Evolutionary conservation across 2,888 invertebrate species (phyloP).

Genomic region (Mesorhabditis sp.): DNA sequence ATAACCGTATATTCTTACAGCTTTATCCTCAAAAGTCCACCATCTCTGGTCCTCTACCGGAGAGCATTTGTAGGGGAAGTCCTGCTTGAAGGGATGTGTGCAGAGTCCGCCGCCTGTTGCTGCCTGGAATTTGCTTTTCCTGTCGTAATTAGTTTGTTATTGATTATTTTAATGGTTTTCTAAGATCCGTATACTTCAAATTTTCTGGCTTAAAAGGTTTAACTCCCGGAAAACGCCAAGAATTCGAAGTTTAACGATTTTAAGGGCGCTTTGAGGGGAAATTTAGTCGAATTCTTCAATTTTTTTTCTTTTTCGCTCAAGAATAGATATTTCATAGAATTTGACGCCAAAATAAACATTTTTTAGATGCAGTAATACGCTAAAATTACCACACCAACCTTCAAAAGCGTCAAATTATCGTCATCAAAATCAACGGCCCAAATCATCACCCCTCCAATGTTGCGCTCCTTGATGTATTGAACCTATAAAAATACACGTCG

Average conservation of each 20-base stretch:
- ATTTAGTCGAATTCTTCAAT: too few relatives aligned
- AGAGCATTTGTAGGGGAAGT: slow-evolving; percentile 44
- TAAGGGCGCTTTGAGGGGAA: too few relatives aligned
- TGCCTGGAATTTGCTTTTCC: slow-evolving; percentile 6
- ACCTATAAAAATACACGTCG: slow-evolving; percentile 18
- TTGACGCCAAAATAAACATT: too few relatives aligned
- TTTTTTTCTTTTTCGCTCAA: too few relatives aligned
- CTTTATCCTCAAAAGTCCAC: slow-evolving; percentile 56
- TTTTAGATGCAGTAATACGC: too few relatives aligned
- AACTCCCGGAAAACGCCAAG: too few relatives aligned
- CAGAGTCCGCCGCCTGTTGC: slow-evolving; percentile 13
- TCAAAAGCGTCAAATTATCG: slow-evolving; percentile 45
- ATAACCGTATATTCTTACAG: slow-evolving; percentile 26
- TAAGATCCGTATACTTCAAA: too few relatives aligned
- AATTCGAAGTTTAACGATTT: too few relatives aligned
- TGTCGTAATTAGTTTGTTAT: not conserved
- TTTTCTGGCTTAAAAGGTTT: too few relatives aligned
- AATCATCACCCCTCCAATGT: slow-evolving; percentile 55
- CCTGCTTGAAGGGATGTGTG: slow-evolving; percentile 10
- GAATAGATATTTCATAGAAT: too few relatives aligned
- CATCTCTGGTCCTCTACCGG: slow-evolving; percentile 52
- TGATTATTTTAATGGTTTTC: not conserved
- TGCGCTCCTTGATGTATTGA: slow-evolving; percentile 41
- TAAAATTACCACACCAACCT: slow-evolving; percentile 11
- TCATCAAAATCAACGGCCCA: slow-evolving; percentile 57